Base-by-base conservation (phyloP, 2,888 invertebrate species). In the Mesorhabditis spiculigera region DNA sequence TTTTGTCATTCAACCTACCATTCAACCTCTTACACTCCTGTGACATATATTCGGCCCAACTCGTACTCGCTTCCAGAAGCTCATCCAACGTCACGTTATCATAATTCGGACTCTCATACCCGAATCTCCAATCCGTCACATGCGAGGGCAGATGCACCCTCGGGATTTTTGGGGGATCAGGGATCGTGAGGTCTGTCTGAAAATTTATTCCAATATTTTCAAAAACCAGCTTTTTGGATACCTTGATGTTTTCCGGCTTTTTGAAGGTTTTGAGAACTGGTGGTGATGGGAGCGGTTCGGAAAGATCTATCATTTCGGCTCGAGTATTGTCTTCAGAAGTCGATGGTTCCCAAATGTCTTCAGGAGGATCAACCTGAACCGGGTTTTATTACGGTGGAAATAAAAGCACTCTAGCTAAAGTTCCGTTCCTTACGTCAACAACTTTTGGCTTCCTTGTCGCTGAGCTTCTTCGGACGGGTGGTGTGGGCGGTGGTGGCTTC, bases 31-130 rank as follows among this genome's bases (percentile, higher is more conserved):
- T 43, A 28, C 66, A 66, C 58, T 70, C 65, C 4, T 62, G 66
- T n/a, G 65, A 65, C 70, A 70, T 70, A 50, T 70, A 70, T 44
- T 62, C 62, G 8, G 70, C 70, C 70, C 70, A 70, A n/a, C 63
- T 43, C n/a, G 62, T 70, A 50, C 70, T 70, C 63, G 70, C 70
- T 8, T 62, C 67, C 4, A 70, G 67, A n/a, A 70, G 50, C 28
- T 70, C 70, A 67, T 70, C 70, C 5, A 70, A 43, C 3, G 70
- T 70, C 45, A 70, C 70, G 41, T 70, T 70, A 16, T 70, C 70
- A 28, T 70, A 70, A 8, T 70, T 66, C 28, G 70, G 70, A 4
- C 65, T 65, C 16, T 66, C 66, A 42, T 28, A 13, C 4, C 43
- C 44, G n/a, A 63, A 16, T 16, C 13, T 10, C 63, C 63, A 63